Evolutionary conservation across 2,888 invertebrate genomes (phyloP).

Genomic region (Dynastes grantii): DNA sequence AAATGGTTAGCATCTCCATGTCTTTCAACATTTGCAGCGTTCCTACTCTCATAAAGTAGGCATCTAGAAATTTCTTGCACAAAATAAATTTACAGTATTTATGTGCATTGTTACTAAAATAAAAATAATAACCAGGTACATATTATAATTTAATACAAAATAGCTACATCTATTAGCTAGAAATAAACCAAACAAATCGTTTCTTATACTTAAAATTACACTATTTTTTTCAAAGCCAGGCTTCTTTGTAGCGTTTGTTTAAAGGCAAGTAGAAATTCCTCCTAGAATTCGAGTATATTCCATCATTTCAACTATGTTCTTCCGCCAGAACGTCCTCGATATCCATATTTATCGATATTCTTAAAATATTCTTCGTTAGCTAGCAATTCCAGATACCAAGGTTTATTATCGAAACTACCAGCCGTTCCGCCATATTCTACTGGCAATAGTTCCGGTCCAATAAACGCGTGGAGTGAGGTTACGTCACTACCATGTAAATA

Average conservation of each 20-base stretch:
- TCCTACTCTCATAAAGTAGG: too few relatives aligned
- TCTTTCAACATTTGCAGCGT: too few relatives aligned
- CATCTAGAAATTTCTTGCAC: too few relatives aligned
- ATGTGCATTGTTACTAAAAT: background rate
- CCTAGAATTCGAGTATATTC: background rate
- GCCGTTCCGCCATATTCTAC: slow-evolving; percentile 76
- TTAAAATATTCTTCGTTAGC: slow-evolving; percentile 69
- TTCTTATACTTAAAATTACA: background rate
- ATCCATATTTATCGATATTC: slow-evolving; percentile 65
- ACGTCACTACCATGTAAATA: slow-evolving; percentile 74
- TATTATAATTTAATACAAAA: background rate
- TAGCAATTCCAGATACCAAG: slow-evolving; percentile 67
- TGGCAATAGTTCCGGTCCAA: slow-evolving; percentile 72
- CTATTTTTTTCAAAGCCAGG: slow-evolving; percentile 3
- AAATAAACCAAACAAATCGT: background rate
- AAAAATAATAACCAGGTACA: background rate
- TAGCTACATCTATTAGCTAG: background rate
- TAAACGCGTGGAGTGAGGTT: slow-evolving; percentile 73
- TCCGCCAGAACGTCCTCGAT: slow-evolving; percentile 55
- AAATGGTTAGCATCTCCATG: too few relatives aligned
- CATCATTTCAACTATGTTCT: slow-evolving; percentile 50
- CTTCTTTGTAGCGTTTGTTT: slow-evolving; percentile 7
- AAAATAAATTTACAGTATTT: background rate
- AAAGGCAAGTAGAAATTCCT: slow-evolving; percentile 27
- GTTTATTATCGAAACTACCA: slow-evolving; percentile 67